Evolutionary conservation across 92 coral and sea anemone genomes (phyloP).

Genomic region (Parazoanthus darwini): DNA sequence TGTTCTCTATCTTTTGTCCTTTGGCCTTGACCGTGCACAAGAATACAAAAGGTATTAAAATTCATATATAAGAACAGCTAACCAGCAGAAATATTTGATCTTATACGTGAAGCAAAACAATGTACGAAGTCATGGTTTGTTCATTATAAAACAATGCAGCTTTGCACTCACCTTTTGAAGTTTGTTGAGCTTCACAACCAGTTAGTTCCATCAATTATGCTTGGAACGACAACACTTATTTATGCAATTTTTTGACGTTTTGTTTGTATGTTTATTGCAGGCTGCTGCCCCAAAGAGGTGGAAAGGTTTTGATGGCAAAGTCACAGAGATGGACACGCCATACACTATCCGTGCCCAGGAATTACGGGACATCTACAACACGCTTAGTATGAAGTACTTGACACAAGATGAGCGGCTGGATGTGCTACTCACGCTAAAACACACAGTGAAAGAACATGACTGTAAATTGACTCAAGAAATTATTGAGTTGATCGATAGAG

Average conservation of each 20-base stretch:
- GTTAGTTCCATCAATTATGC: too few relatives aligned
- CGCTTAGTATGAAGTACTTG: slow-evolving; percentile 92
- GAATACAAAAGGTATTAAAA: too few relatives aligned
- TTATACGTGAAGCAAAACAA: too few relatives aligned
- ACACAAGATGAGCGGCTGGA: slow-evolving; percentile 98
- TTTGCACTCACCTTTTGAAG: too few relatives aligned
- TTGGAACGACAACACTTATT: not conserved
- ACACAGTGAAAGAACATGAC: slow-evolving; percentile 97
- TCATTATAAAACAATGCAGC: too few relatives aligned
- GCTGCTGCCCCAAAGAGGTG: slow-evolving; percentile 99
- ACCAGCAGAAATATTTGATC: too few relatives aligned
- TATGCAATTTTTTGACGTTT: not conserved
- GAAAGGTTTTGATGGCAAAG: slow-evolving; percentile 95
- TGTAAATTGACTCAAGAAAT: slow-evolving; percentile 98
- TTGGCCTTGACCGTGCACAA: too few relatives aligned
- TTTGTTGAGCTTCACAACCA: too few relatives aligned
- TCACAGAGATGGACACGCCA: slow-evolving; percentile 99
- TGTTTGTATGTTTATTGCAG: slow-evolving; percentile 38
- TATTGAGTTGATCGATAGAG: slow-evolving; percentile 94
- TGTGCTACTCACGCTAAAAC: slow-evolving; percentile 90
- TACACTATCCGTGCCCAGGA: slow-evolving; percentile 97
- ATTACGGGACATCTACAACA: slow-evolving; percentile 93
- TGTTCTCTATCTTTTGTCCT: too few relatives aligned
- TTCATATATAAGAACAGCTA: too few relatives aligned
- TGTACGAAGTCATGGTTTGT: too few relatives aligned